Evolutionary conservation across 2,888 invertebrate species (phyloP).

Genomic region (Eudasyphora cyanicolor): DNA sequence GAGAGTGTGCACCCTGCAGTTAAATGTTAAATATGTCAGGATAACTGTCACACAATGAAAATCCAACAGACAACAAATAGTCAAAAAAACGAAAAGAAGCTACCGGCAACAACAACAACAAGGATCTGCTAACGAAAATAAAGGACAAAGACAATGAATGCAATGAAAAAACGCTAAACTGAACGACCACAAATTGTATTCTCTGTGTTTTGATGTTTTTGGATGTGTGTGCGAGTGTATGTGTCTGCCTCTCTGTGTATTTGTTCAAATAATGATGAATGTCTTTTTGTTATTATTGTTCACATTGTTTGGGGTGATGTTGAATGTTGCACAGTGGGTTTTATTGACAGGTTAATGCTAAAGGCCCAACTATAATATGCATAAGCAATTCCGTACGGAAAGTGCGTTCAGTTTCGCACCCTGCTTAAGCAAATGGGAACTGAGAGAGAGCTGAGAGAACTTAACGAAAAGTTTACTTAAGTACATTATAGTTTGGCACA

Average conservation of each 20-base stretch:
- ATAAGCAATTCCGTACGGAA: too few relatives aligned
- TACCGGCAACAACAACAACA: neutral
- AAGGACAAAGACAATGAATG: neutral
- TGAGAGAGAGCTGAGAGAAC: too few relatives aligned
- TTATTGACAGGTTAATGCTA: neutral
- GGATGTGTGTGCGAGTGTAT: neutral
- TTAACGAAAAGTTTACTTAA: too few relatives aligned
- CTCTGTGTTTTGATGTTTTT: neutral
- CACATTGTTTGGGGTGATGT: neutral
- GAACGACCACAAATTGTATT: slow-evolving; percentile 61
- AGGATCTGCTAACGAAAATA: slow-evolving; percentile 5
- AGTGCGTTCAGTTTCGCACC: too few relatives aligned
- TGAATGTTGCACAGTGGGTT: neutral
- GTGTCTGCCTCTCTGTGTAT: neutral
- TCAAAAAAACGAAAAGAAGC: slow-evolving; percentile 1
- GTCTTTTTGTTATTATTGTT: slow-evolving; percentile 37
- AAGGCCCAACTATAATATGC: too few relatives aligned
- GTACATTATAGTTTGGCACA: too few relatives aligned
- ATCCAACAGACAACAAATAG: slow-evolving; percentile 33
- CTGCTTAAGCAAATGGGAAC: too few relatives aligned
- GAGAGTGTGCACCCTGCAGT: slow-evolving; percentile 62
- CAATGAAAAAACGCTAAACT: slow-evolving; percentile 17
- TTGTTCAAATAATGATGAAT: slow-evolving; percentile 55
- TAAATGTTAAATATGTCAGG: slow-evolving; percentile 67
- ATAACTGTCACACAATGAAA: slow-evolving; percentile 64